Base-by-base conservation (phyloP, 2,113 vertebrate genomes). In the Tachycineta bicolor region DNA sequence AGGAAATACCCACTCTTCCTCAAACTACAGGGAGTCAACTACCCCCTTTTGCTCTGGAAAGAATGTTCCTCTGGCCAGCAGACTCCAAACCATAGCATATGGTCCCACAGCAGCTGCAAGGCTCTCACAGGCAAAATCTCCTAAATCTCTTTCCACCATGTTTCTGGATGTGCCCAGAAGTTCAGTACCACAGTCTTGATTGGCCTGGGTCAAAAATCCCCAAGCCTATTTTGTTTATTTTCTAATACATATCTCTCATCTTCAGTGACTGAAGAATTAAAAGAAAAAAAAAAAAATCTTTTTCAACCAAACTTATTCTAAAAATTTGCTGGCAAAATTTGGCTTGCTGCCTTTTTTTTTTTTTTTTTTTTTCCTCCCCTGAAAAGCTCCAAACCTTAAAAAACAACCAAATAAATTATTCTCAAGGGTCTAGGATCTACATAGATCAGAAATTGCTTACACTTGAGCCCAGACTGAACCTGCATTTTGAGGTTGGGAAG, bases 1-100 rank as follows among this genome's bases (percentile, higher is more conserved):
- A 94, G 74, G 79, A 90, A 97, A 78, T 41, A 93, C 34, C 22
- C 86, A 25, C 31, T 39, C 73, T 93, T 95, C 85, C 96, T 96
- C 90, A 96, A 96, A 94, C 94, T 75, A 34, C 47, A 82, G 39
- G 68, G 84, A 95, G 84, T 91, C 52, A 70, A 90, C 81, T 91
- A 33, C 56, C 82, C 39, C n/a, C 89, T 94, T 97, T 96, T 83
- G 44, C 70, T 23, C 20, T 28, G 74, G 90, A 96, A 92, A 87
- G 94, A 94, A 75, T 84, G 60, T 23, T 83, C 46, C 70, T 65
- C 43, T 43, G 14, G 49, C 46, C 14, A 17, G 55, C 52, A 74
- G 77, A 83, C 92, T 93, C 90, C 82, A 83, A 88, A 67, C 34
- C 20, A 41, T 0, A 26, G 59, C 83, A 89, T 63, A 62, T n/a